phyloP scores from a whole-genome alignment of 2,888 invertebrate species.

The Plagodis dolabraria region DNA sequence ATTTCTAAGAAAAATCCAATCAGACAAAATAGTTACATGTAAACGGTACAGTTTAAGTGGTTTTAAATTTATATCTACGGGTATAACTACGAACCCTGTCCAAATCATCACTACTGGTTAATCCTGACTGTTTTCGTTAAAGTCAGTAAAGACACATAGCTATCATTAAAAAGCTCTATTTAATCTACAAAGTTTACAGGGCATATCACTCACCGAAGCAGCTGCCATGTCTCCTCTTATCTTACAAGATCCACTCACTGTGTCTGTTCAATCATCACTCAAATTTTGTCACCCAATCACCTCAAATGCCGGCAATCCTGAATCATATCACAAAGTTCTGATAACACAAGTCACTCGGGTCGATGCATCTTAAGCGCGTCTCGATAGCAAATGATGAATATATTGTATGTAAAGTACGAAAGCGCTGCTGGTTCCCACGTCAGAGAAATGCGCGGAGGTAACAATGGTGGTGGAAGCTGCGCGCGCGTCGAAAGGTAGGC shows the following conservation, averaged over 20 bases:
- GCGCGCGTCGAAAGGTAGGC: conserved; percentile 83
- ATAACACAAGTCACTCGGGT: conserved; percentile 41
- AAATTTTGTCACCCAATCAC: conserved; percentile 69
- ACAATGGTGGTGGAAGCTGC: conserved; percentile 75
- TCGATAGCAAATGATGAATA: conserved; percentile 59
- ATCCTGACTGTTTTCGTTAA: neutral
- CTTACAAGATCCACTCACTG: conserved; percentile 62
- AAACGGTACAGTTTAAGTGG: conserved; percentile 4
- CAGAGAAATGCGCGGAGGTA: conserved; percentile 73
- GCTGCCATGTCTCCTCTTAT: conserved; percentile 71
- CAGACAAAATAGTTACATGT: conserved; percentile 18
- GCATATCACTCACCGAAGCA: conserved; percentile 60
- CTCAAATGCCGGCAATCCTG: conserved; percentile 61
- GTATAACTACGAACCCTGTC: no score
- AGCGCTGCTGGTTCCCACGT: conserved; percentile 76
- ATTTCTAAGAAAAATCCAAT: conserved; percentile 5
- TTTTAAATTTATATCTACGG: conserved; percentile 1
- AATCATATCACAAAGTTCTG: conserved; percentile 40
- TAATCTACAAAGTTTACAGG: conserved; percentile 35
- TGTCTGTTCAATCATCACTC: conserved; percentile 75
- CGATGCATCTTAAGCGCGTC: conserved; percentile 62
- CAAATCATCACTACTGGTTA: neutral
- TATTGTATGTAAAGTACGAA: conserved; percentile 70
- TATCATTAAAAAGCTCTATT: conserved; percentile 16
- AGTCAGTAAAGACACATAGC: neutral